Evolutionary conservation across 2,888 invertebrate genomes (phyloP).

Genomic region (Cyclophora punctaria): DNA sequence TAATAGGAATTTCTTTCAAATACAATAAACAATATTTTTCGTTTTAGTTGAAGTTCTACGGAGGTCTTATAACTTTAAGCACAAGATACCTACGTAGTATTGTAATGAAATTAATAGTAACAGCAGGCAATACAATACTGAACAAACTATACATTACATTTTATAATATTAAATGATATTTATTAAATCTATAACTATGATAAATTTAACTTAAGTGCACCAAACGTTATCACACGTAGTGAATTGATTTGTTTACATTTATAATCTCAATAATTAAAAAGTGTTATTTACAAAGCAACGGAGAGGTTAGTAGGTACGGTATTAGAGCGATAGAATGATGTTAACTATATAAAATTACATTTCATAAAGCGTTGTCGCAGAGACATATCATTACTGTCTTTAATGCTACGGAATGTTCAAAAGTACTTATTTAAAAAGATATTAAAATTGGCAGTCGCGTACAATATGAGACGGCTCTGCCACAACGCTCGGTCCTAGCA

Average conservation of each 20-base stretch:
- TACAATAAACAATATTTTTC: too few relatives aligned
- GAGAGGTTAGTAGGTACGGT: slow-evolving; percentile 28
- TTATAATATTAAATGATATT: slow-evolving; percentile 2
- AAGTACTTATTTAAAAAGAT: too few relatives aligned
- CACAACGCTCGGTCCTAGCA: too few relatives aligned
- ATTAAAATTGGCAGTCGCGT: too few relatives aligned
- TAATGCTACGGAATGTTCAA: background rate
- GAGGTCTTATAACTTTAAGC: too few relatives aligned
- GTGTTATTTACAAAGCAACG: slow-evolving; percentile 51
- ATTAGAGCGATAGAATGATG: background rate
- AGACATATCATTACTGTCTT: background rate
- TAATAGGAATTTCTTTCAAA: too few relatives aligned
- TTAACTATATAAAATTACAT: background rate
- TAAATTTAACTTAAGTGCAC: slow-evolving; percentile 25
- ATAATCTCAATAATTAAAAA: slow-evolving; percentile 36
- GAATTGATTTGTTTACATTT: slow-evolving; percentile 11
- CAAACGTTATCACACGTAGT: slow-evolving; percentile 22
- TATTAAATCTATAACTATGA: slow-evolving; percentile 14
- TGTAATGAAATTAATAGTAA: too few relatives aligned
- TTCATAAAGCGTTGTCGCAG: background rate
- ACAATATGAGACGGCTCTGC: too few relatives aligned
- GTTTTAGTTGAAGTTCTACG: too few relatives aligned
- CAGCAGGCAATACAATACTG: too few relatives aligned
- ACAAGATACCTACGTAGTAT: too few relatives aligned
- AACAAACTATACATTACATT: background rate